Evolutionary conservation across 2,113 vertebrate genomes (phyloP).

Genomic region (Calyptommatus sinebrachiatus): DNA sequence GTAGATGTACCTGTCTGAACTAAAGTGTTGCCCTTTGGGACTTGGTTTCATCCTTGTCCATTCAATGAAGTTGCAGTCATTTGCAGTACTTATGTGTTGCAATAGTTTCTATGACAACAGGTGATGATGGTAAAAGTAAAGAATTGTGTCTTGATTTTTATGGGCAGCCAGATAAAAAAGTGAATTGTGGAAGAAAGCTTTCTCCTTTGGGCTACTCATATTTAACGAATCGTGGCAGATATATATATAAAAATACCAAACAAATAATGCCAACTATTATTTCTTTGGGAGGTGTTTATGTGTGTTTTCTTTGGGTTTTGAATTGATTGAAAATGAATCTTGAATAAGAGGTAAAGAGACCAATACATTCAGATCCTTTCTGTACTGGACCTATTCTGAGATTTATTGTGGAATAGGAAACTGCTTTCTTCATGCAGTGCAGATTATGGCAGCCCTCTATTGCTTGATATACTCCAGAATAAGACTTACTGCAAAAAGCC

Average conservation of each 20-base stretch:
- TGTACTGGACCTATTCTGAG: no score
- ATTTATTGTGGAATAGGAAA: no score
- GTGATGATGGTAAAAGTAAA: conserved; percentile 70
- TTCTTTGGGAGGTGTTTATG: conserved; percentile 27
- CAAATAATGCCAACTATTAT: conserved; percentile 30
- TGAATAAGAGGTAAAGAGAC: background rate
- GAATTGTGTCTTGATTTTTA: conserved; percentile 64
- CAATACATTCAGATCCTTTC: no score
- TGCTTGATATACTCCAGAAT: no score
- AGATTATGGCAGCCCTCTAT: no score
- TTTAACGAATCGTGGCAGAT: conserved; percentile 38
- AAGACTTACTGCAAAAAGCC: no score
- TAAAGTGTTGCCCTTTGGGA: conserved; percentile 48
- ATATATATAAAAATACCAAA: conserved; percentile 7
- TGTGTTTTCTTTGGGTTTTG: background rate
- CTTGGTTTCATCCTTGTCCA: conserved; percentile 64
- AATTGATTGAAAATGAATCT: background rate
- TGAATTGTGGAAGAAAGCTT: conserved; percentile 48
- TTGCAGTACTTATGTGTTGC: conserved; percentile 65
- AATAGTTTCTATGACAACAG: conserved; percentile 75
- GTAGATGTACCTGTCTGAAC: conserved; percentile 44
- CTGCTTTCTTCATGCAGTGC: no score
- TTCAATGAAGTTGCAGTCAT: conserved; percentile 66
- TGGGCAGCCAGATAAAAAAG: conserved; percentile 64
- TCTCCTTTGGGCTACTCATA: conserved; percentile 41